These are phyloP conservation scores for Gymnocephalus cernua DNA, from an alignment of 2,113 vertebrate species.

Conservation along the genomic window DNA sequence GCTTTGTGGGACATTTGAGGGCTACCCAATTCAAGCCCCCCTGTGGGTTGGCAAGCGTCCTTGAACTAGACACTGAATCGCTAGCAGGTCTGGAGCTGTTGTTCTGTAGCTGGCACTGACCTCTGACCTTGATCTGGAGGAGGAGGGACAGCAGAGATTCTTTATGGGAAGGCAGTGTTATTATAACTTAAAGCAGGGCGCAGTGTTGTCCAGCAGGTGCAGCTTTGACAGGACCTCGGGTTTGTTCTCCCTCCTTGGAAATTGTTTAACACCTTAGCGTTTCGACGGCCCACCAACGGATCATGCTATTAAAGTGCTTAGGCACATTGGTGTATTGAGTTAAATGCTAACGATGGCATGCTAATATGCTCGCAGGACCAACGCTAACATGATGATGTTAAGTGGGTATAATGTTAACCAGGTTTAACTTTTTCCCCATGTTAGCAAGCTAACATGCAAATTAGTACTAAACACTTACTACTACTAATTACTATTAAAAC, in stretches of 20 bases:
- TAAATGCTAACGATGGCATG: background rate
- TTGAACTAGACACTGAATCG: conserved; percentile 51
- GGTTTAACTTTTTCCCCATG: too few species aligned
- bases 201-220: background rate
- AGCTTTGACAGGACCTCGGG: background rate
- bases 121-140: conserved; percentile 40
- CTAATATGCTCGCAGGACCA: background rate
- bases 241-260: background rate
- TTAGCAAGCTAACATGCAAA: too few species aligned
- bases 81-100: conserved; percentile 25
- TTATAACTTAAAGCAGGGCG: background rate
- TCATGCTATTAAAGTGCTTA: too few species aligned
- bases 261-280: too few species aligned
- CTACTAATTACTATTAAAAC: background rate
- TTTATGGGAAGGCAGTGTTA: background rate
- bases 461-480: too few species aligned
- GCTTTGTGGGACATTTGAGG: conserved; percentile 53
- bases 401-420: too few species aligned
- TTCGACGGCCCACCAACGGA: too few species aligned
- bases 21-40: conserved; percentile 19
- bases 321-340: background rate
- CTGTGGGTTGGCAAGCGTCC: conserved; percentile 40
- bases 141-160: background rate
- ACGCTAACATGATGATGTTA: too few species aligned
- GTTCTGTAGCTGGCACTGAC: conserved; percentile 27